These are phyloP conservation scores for Pangasius sanitwongsei DNA, from an alignment of 2,797 vertebrate species.

Conservation along the genomic window DNA sequence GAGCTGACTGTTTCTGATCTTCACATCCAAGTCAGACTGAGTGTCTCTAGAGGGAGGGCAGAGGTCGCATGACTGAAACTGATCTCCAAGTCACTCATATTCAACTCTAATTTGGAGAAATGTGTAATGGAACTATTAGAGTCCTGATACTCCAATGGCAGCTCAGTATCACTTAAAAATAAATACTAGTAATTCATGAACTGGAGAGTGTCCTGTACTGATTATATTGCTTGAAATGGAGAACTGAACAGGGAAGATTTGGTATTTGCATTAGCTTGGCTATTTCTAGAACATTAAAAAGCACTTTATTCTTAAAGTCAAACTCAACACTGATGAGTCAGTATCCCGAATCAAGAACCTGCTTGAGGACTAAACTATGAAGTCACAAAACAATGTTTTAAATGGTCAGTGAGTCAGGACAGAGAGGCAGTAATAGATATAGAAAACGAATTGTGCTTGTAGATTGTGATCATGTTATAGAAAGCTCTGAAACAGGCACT, in stretches of 20 bases:
- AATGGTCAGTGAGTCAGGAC: background rate
- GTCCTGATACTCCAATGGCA: background rate
- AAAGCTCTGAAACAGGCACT: slow-evolving; percentile 66
- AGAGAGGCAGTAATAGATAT: background rate
- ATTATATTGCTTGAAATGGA: background rate
- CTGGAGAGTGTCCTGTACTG: background rate
- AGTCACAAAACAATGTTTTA: background rate
- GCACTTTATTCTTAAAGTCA: background rate
- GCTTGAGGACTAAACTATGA: background rate
- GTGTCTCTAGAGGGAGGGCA: background rate
- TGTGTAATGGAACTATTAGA: background rate
- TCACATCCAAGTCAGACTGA: background rate
- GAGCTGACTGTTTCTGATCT: slow-evolving; percentile 21
- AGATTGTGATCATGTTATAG: background rate
- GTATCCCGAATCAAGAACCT: background rate
- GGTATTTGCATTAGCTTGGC: background rate
- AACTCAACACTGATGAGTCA: background rate
- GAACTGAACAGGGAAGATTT: background rate
- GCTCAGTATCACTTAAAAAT: background rate
- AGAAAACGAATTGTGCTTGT: background rate
- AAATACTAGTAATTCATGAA: slow-evolving; percentile 2
- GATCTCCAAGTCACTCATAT: background rate
- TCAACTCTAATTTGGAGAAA: slow-evolving; percentile 8
- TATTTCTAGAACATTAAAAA: background rate
- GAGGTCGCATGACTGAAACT: slow-evolving; percentile 17